phyloP scores from a whole-genome alignment of 2,888 invertebrate species.

The Melieria crassipennis region DNA sequence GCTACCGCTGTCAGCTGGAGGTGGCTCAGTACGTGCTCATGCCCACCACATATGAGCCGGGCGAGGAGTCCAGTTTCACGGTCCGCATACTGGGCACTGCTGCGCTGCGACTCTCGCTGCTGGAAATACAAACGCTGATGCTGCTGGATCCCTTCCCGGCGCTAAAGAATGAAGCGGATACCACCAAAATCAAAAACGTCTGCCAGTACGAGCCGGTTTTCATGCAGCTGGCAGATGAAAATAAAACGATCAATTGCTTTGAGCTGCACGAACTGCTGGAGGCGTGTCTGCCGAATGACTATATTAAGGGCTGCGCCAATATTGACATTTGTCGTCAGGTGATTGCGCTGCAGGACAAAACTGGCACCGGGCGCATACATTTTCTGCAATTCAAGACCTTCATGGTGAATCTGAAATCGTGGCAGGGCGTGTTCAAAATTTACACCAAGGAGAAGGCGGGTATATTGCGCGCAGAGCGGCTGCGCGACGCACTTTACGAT shows the following conservation, averaged over 20 bases:
- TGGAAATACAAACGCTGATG: slow-evolving; percentile 70
- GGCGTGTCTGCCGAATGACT: slow-evolving; percentile 91
- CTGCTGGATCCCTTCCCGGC: slow-evolving; percentile 64
- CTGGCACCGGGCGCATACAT: slow-evolving; percentile 82
- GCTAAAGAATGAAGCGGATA: slow-evolving; percentile 68
- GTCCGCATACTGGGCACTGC: slow-evolving; percentile 82
- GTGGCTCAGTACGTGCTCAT: slow-evolving; percentile 85
- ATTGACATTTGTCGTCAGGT: slow-evolving; percentile 93
- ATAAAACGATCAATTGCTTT: slow-evolving; percentile 86
- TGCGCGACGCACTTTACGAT: slow-evolving; percentile 84
- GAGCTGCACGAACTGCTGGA: slow-evolving; percentile 90
- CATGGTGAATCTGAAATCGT: slow-evolving; percentile 89
- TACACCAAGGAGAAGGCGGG: slow-evolving; percentile 92
- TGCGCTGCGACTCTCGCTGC: slow-evolving; percentile 77
- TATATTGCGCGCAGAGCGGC: slow-evolving; percentile 84
- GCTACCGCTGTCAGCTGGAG: slow-evolving; percentile 80
- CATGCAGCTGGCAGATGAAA: slow-evolving; percentile 89
- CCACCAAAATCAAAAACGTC: slow-evolving; percentile 61
- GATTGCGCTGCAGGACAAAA: slow-evolving; percentile 84
- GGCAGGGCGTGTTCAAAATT: slow-evolving; percentile 90
- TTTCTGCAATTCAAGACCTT: slow-evolving; percentile 89
- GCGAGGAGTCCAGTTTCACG: slow-evolving; percentile 89
- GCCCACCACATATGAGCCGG: slow-evolving; percentile 91
- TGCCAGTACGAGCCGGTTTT: slow-evolving; percentile 89
- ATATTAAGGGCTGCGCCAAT: slow-evolving; percentile 92